Conservation (phyloP, 2,797 vertebrate species). For the Agapornis canus region DNA sequence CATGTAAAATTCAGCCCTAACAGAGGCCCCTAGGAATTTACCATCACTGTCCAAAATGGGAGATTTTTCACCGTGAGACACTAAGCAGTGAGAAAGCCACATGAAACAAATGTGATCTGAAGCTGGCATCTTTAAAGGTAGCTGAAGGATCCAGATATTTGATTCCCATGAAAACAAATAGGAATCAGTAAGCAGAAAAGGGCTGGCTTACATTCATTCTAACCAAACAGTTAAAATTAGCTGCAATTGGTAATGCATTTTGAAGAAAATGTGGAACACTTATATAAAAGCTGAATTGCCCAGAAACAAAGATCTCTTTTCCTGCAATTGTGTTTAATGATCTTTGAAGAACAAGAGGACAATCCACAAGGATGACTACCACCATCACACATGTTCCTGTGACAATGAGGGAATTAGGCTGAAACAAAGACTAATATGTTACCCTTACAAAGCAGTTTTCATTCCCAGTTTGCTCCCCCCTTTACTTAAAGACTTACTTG, state of each 20-base stretch:
- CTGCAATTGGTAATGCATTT: slow-evolving; percentile 18
- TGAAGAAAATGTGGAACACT: slow-evolving; percentile 58
- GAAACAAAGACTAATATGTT: slow-evolving; percentile 22
- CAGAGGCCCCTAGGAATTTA: slow-evolving; percentile 45
- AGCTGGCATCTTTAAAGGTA: slow-evolving; percentile 37
- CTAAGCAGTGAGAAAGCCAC: neutral
- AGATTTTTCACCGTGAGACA: neutral
- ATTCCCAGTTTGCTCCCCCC: neutral
- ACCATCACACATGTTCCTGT: slow-evolving; percentile 52
- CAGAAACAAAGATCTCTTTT: slow-evolving; percentile 58
- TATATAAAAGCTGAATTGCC: slow-evolving; percentile 57
- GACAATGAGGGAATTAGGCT: slow-evolving; percentile 43
- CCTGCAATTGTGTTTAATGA: slow-evolving; percentile 61
- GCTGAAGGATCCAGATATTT: slow-evolving; percentile 39
- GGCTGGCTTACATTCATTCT: neutral
- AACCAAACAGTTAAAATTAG: slow-evolving; percentile 56
- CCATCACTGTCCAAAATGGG: slow-evolving; percentile 10
- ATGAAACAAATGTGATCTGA: neutral
- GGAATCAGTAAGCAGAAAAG: slow-evolving; percentile 36
- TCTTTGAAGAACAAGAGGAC: slow-evolving; percentile 57
- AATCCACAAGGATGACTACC: slow-evolving; percentile 60
- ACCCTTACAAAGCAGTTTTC: slow-evolving; percentile 42
- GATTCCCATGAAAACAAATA: slow-evolving; percentile 31
- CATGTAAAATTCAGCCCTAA: slow-evolving; percentile 19
- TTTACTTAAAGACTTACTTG: neutral